Evolutionary conservation across 1,140 invertebrate genomes (phyloP), one percentile per base, ranked within the genome.

Genomic region (Neodiprion pinetum): DNA sequence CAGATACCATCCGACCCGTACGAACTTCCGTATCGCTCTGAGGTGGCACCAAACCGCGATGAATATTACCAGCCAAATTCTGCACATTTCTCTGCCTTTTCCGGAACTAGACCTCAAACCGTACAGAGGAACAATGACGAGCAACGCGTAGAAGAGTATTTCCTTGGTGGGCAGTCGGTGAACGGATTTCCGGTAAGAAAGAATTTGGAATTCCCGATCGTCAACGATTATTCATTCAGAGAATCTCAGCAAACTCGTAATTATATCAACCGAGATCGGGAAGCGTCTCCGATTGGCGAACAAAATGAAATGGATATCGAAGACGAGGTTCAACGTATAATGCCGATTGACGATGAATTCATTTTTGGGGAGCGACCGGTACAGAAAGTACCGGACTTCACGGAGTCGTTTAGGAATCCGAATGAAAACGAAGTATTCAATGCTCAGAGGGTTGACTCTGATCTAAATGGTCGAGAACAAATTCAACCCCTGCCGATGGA

Each of bases 1-100:
- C 82, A 83, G 65, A 12, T 80, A 9, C 77, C 81, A 0, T 72
- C 76, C 0, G 70, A 79, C 0, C 75, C 48, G 11, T 48, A 17
- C 40, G 67, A 47, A 73, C 71, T 65, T 49, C 28, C 70, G 14
- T 14, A 69, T 47, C 9, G 9, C 17, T 61, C 53, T 17, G 53
- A 61, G n/a, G 11, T 61, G 11, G 4, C 53, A 61, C 5, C 11
- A 61, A 5, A 14, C 9, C 53, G 53, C 0, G 53, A 61, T 14
- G 53, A 61, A 61, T 61, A 61, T 61, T 17, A 12, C n/a, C 53
- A 17, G n/a, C 3, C 53, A 61, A 17, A 61, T 61, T 61, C 53
- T 17, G 53, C 5, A 12, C n/a, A 61, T 61, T 17, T 61, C 9
- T 61, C 53, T 61, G 53, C 53, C 53, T 61, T 61, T 17, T 8